Conservation (phyloP, 2,113 vertebrate species). For the Pitta sordida region DNA sequence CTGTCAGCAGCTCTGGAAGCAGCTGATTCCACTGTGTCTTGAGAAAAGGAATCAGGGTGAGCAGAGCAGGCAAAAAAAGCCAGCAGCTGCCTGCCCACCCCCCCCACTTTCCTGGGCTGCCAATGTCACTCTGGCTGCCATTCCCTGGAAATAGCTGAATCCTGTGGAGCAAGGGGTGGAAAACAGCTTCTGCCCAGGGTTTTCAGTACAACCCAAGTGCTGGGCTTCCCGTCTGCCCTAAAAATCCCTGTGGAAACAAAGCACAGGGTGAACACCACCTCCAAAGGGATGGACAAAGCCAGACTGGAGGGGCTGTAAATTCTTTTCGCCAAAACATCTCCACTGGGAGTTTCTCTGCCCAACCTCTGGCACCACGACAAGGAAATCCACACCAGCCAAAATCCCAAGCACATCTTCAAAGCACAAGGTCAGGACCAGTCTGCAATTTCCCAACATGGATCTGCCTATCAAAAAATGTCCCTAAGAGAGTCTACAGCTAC, state of each 20-base stretch:
- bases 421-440: background rate
- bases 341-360: background rate
- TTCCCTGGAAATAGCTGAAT: fast-evolving
- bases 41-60: constrained; percentile 42
- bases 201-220: background rate
- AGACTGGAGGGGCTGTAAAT: background rate
- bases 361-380: background rate
- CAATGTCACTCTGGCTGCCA: background rate
- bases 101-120: background rate
- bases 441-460: fast-evolving
- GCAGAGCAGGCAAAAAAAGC: background rate
- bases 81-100: constrained; percentile 10
- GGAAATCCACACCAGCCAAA: background rate
- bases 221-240: background rate
- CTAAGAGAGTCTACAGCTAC: background rate
- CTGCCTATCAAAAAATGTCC: background rate
- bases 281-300: background rate
- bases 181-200: background rate
- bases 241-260: background rate
- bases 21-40: constrained; percentile 51
- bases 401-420: background rate
- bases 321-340: background rate
- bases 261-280: background rate
- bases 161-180: background rate
- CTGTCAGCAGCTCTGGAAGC: constrained; percentile 73